These are phyloP conservation scores for Sandelia bainsii DNA, from an alignment of 2,797 vertebrate species.

Conservation along the genomic window DNA sequence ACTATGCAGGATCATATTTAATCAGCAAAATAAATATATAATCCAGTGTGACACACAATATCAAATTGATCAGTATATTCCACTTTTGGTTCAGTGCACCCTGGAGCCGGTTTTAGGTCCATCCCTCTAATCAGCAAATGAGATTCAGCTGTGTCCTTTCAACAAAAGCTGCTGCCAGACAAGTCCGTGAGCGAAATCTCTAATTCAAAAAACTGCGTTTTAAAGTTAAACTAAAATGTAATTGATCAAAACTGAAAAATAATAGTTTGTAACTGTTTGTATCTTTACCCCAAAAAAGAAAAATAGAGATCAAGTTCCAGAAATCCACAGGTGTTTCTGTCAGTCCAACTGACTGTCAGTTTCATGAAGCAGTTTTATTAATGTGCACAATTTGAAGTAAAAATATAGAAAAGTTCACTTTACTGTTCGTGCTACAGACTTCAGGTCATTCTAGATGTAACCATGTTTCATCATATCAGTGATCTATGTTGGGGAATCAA, in stretches of 20 bases:
- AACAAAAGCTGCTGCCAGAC: neutral
- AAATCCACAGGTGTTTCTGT: too few species aligned
- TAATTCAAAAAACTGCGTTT: neutral
- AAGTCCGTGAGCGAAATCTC: neutral
- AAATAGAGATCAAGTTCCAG: too few species aligned
- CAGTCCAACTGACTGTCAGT: too few species aligned
- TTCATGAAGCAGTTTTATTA: neutral
- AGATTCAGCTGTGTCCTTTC: constrained; percentile 45
- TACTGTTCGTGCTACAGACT: neutral
- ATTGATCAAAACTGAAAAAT: too few species aligned
- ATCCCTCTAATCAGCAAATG: constrained; percentile 41
- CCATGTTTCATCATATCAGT: too few species aligned
- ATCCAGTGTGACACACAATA: neutral
- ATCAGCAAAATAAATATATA: neutral
- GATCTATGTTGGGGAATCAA: neutral
- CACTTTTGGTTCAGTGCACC: neutral
- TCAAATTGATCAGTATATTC: accelerated
- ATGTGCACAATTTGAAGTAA: neutral
- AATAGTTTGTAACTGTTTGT: too few species aligned
- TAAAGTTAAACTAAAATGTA: too few species aligned
- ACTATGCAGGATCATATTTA: neutral
- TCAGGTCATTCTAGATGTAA: too few species aligned
- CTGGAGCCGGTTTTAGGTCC: constrained; percentile 37
- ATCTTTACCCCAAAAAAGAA: too few species aligned
- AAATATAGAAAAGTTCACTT: neutral